A percentile compares a stretch with the other conserved stretches of the same genome.
Conservation (phyloP, 1,140 invertebrate species). For the Tigriopus japonicus region DNA sequence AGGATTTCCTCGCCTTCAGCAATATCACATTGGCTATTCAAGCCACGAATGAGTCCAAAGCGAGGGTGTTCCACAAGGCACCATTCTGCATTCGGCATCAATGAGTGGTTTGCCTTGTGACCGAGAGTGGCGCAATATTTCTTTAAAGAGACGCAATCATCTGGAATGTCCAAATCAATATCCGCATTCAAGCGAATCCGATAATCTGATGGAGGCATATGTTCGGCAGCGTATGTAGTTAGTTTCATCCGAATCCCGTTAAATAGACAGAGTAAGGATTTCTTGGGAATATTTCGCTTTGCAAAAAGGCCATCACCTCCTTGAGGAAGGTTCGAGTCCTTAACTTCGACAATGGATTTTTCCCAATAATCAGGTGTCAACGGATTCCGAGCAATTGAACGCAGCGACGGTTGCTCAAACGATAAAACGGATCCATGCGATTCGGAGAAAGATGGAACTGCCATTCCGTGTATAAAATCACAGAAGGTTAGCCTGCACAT, state of each 20-base stretch:
- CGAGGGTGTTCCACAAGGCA: constrained; percentile 7
- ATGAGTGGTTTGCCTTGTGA: constrained; percentile 7
- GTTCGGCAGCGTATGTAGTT: not conserved
- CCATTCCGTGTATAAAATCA: not conserved
- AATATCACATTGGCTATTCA: not conserved
- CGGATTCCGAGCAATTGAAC: not conserved
- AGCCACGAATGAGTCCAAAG: constrained; percentile 6
- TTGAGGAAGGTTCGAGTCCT: not conserved
- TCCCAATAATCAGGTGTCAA: not conserved
- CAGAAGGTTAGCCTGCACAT: not conserved
- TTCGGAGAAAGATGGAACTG: not conserved
- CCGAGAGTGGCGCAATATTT: constrained; percentile 3
- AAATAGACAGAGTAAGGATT: not conserved
- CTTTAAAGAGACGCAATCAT: not conserved
- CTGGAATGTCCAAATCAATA: constrained; percentile 3
- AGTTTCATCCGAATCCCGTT: not conserved
- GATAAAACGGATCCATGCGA: not conserved
- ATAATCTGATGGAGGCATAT: constrained; percentile 2
- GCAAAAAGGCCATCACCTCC: constrained; percentile 11
- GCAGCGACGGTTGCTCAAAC: not conserved
- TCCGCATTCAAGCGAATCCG: constrained; percentile 6
- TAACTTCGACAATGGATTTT: not conserved
- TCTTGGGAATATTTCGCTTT: not conserved
- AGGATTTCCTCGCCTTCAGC: constrained; percentile 1
- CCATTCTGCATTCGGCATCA: constrained; percentile 11